These are phyloP conservation scores for Melieria crassipennis DNA, from an alignment of 2,888 invertebrate species.

Conservation along the genomic window DNA sequence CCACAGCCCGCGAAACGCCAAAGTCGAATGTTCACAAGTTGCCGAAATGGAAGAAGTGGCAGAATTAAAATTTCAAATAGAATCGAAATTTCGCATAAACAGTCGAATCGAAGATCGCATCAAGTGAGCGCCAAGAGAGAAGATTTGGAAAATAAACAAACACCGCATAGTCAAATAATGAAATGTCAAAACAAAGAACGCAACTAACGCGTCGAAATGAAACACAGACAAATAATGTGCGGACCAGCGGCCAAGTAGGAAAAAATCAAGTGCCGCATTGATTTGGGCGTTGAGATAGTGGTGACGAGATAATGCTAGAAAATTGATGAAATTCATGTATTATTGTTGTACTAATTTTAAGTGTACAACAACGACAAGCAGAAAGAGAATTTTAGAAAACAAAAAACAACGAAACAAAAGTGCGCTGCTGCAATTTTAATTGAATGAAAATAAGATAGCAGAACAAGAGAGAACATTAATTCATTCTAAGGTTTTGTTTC, in stretches of 20 bases:
- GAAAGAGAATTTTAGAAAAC: no score
- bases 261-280: background rate
- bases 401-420: no score
- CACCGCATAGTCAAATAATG: background rate
- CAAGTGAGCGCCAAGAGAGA: background rate
- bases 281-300: background rate
- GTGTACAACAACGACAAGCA: no score
- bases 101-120: background rate
- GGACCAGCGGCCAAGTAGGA: background rate
- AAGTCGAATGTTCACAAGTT: background rate
- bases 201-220: background rate
- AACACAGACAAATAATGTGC: background rate
- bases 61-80: constrained; percentile 4
- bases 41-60: background rate
- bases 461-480: no score
- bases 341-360: no score
- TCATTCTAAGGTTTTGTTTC: no score
- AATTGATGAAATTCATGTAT: background rate
- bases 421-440: no score
- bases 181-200: background rate
- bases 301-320: background rate
- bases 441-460: no score
- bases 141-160: background rate
- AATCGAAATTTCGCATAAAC: constrained; percentile 6
- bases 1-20: background rate